phyloP scores from a whole-genome alignment of 2,797 vertebrate genomes.

The Serranus cabrilla region DNA sequence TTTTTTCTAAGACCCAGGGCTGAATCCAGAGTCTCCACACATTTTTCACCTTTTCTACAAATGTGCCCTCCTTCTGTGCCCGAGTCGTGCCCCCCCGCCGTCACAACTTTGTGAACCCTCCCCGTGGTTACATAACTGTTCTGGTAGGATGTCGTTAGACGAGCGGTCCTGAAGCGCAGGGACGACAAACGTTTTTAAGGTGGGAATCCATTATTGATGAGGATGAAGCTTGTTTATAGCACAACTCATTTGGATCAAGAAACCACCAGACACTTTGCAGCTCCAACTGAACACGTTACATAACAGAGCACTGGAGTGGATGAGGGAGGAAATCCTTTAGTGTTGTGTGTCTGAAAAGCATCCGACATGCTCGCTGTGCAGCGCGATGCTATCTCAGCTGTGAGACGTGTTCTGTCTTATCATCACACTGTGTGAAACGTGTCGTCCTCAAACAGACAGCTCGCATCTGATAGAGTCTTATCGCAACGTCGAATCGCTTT shows the following conservation, averaged over 20 bases:
- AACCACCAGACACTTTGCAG: slow-evolving; percentile 36
- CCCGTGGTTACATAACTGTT: slow-evolving; percentile 62
- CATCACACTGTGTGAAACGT: slow-evolving; percentile 27
- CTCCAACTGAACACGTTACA: slow-evolving; percentile 36
- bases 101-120: slow-evolving; percentile 9
- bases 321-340: slow-evolving; percentile 47
- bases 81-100: not conserved
- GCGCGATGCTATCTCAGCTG: slow-evolving; percentile 44
- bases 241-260: slow-evolving; percentile 56
- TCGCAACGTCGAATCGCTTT: slow-evolving; percentile 19
- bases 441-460: slow-evolving; percentile 31
- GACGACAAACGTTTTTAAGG: slow-evolving; percentile 33
- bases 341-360: slow-evolving; percentile 48
- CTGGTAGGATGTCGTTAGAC: slow-evolving; percentile 18
- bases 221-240: slow-evolving; percentile 55
- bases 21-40: not conserved
- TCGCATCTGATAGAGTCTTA: slow-evolving; percentile 30
- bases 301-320: slow-evolving; percentile 47
- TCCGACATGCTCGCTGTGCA: slow-evolving; percentile 30
- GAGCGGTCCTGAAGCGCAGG: slow-evolving; percentile 31
- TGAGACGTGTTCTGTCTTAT: slow-evolving; percentile 34
- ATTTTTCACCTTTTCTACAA: not conserved
- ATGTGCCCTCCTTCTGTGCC: not conserved
- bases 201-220: slow-evolving; percentile 70
- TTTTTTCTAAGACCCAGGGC: not conserved